Percentiles rank a stretch among this genome's conserved stretches.
phyloP scores from a whole-genome alignment of 2,888 invertebrate species.

The Parnassius apollo region DNA sequence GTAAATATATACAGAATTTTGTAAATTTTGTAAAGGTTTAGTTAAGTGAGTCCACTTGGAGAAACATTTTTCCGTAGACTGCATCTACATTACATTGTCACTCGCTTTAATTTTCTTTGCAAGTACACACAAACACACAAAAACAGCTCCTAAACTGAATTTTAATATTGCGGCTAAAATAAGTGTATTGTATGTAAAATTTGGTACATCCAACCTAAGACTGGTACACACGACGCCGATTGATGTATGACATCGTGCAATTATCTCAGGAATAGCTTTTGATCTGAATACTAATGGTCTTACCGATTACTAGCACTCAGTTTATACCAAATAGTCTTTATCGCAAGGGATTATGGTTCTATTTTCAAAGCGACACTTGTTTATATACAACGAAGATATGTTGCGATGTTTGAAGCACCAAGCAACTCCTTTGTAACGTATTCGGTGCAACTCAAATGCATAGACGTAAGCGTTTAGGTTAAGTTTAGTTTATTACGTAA shows the following conservation, averaged over 20 bases:
- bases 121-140: too few species aligned
- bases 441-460: conserved; percentile 31
- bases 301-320: conserved; percentile 6
- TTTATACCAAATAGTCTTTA: conserved; percentile 12
- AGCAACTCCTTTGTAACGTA: conserved; percentile 37
- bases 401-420: conserved; percentile 33
- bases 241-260: conserved; percentile 32
- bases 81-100: too few species aligned
- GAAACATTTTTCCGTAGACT: too few species aligned
- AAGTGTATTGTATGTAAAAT: not conserved
- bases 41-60: too few species aligned
- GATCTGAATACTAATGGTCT: conserved; percentile 26
- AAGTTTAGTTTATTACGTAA: not conserved
- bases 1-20: too few species aligned
- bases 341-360: conserved; percentile 18
- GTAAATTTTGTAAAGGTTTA: too few species aligned
- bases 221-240: conserved; percentile 14
- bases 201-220: conserved; percentile 4
- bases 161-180: too few species aligned
- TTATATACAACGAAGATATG: conserved; percentile 24
- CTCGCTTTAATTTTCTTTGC: too few species aligned
- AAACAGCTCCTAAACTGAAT: too few species aligned
- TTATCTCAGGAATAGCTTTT: conserved; percentile 37
- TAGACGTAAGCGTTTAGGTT: conserved; percentile 22
- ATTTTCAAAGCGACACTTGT: conserved; percentile 19